A percentile compares a stretch with the other conserved stretches of the same genome.
phyloP scores from a whole-genome alignment of 2,888 invertebrate genomes.

The Rotaria macrura region DNA sequence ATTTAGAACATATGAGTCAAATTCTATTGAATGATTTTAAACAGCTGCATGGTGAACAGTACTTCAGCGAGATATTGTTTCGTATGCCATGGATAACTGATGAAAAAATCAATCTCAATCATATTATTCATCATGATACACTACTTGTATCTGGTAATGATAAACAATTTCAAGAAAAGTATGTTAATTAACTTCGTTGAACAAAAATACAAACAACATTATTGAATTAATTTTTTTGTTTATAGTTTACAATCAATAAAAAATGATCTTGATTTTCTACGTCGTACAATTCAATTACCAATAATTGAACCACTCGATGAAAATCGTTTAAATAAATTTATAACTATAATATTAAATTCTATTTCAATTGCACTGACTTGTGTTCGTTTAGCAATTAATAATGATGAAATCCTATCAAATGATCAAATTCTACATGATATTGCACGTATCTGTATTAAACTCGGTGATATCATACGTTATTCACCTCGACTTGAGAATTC shows the following conservation, averaged over 20 bases:
- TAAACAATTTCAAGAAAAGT: background rate
- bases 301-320: constrained; percentile 13
- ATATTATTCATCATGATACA: background rate
- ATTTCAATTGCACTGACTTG: background rate
- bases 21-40: background rate
- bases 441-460: background rate
- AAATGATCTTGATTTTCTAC: background rate
- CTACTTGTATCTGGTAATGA: too few species aligned
- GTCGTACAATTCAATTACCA: background rate
- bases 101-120: background rate
- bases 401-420: background rate
- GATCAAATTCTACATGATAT: constrained; percentile 13
- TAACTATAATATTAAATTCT: background rate
- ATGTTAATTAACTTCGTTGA: too few species aligned
- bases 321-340: background rate
- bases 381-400: background rate
- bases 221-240: background rate
- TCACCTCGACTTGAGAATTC: constrained; percentile 2
- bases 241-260: background rate
- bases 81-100: background rate
- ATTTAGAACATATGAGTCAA: constrained; percentile 11
- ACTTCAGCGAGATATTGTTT: background rate
- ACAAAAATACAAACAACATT: too few species aligned
- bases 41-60: background rate
- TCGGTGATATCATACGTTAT: background rate